Evolutionary conservation across 2,888 invertebrate genomes (phyloP).

Genomic region (Perdita meconis): DNA sequence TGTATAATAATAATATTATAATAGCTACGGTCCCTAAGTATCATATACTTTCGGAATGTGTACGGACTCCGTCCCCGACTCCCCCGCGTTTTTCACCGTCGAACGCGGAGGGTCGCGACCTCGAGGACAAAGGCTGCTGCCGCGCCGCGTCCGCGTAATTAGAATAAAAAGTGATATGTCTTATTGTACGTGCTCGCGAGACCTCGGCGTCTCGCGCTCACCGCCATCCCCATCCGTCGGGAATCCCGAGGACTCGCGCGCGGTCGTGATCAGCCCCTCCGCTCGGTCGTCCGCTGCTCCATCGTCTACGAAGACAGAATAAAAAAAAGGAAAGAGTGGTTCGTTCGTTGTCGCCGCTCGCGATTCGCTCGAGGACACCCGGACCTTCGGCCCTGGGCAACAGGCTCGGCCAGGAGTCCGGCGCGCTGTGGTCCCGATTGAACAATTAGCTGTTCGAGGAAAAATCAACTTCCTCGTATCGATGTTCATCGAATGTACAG

Average conservation of each 20-base stretch:
- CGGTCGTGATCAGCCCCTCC: slow-evolving; percentile 12
- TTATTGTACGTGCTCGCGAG: slow-evolving; percentile 48
- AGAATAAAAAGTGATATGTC: slow-evolving; percentile 64
- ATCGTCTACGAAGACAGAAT: slow-evolving; percentile 6
- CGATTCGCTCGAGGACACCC: slow-evolving; percentile 21
- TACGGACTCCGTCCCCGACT: slow-evolving; percentile 55
- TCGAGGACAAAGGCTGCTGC: slow-evolving; percentile 19
- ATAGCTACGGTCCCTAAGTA: slow-evolving; percentile 54
- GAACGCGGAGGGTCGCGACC: slow-evolving; percentile 27
- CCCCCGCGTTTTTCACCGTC: slow-evolving; percentile 33
- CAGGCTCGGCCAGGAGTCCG: no score
- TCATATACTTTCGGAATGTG: slow-evolving; percentile 66
- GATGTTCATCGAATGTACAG: no score
- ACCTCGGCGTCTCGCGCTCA: slow-evolving; percentile 29
- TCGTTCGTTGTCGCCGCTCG: slow-evolving; percentile 11
- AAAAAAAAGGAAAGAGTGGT: slow-evolving; percentile 19
- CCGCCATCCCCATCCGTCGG: slow-evolving; percentile 3
- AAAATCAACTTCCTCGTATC: no score
- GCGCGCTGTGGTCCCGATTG: slow-evolving; percentile 4
- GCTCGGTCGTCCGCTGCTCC: background rate
- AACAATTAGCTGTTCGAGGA: no score
- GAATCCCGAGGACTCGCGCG: slow-evolving; percentile 3
- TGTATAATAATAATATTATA: slow-evolving; percentile 11
- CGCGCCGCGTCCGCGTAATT: slow-evolving; percentile 29
- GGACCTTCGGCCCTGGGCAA: slow-evolving; percentile 15